Evolutionary conservation across 2,888 invertebrate genomes (phyloP).

Genomic region (Fragum fragum): DNA sequence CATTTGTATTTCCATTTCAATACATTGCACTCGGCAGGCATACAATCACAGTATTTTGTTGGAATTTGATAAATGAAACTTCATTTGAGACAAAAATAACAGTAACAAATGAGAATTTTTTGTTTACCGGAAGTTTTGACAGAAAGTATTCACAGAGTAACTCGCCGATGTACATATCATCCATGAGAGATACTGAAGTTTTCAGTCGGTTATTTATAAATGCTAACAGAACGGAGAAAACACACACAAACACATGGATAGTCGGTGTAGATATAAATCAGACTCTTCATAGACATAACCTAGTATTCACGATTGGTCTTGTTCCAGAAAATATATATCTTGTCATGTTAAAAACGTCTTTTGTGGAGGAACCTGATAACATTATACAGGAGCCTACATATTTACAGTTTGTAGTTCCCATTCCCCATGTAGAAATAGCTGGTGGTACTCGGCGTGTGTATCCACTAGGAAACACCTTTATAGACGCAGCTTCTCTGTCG

Average conservation of each 20-base stretch:
- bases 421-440: slow-evolving; percentile 66
- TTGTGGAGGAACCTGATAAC: slow-evolving; percentile 61
- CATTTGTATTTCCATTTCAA: slow-evolving; percentile 56
- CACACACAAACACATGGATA: slow-evolving; percentile 60
- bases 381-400: slow-evolving; percentile 67
- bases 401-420: slow-evolving; percentile 54
- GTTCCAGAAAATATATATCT: slow-evolving; percentile 45
- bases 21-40: slow-evolving; percentile 68
- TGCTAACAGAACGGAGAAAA: slow-evolving; percentile 44
- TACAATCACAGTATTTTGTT: slow-evolving; percentile 55
- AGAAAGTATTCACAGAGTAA: slow-evolving; percentile 60
- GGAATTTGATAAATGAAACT: slow-evolving; percentile 58
- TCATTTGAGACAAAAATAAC: slow-evolving; percentile 30
- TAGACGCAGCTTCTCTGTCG: slow-evolving; percentile 61
- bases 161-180: slow-evolving; percentile 60
- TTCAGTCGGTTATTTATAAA: slow-evolving; percentile 62
- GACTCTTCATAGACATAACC: slow-evolving; percentile 38
- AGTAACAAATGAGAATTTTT: slow-evolving; percentile 58
- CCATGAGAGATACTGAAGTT: slow-evolving; percentile 65
- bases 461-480: slow-evolving; percentile 9
- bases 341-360: slow-evolving; percentile 54
- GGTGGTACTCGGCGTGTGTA: slow-evolving; percentile 57
- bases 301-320: slow-evolving; percentile 57
- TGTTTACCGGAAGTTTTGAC: slow-evolving; percentile 69
- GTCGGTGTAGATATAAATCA: slow-evolving; percentile 29